phyloP scores from a whole-genome alignment of 2,113 vertebrate genomes.

The Cheirogaleus medius region DNA sequence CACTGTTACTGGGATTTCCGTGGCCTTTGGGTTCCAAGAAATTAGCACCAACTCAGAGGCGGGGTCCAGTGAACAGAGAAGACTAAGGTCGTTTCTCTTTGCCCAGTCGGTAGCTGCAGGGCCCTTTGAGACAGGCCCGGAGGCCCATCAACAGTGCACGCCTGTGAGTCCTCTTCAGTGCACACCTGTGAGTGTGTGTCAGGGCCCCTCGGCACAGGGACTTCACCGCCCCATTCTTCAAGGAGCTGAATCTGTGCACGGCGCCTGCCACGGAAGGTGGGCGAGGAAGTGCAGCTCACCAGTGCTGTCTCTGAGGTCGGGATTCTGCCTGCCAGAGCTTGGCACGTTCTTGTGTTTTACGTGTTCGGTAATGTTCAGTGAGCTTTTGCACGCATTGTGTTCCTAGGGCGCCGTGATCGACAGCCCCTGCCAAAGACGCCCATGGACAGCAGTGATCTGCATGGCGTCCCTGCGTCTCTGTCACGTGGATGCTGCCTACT shows the following conservation, averaged over 20 bases:
- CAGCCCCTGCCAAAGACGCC: rapidly evolving
- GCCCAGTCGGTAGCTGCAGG: rapidly evolving
- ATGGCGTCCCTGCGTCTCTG: neutral
- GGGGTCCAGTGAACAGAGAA: neutral
- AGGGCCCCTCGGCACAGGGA: rapidly evolving
- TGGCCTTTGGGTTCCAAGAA: neutral
- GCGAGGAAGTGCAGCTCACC: rapidly evolving
- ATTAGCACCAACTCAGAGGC: rapidly evolving
- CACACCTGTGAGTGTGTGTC: rapidly evolving
- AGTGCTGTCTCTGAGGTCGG: rapidly evolving
- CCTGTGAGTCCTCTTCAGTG: too few species aligned
- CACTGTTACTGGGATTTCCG: rapidly evolving
- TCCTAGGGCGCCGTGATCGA: rapidly evolving
- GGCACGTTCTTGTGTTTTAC: rapidly evolving
- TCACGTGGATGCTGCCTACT: neutral
- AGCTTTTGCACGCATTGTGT: rapidly evolving
- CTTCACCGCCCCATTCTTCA: rapidly evolving
- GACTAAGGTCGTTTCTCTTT: too few species aligned
- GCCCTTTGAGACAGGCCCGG: rapidly evolving
- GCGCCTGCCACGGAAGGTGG: rapidly evolving
- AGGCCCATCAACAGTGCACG: rapidly evolving
- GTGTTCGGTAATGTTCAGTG: rapidly evolving
- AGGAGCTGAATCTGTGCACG: rapidly evolving
- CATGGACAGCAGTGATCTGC: rapidly evolving
- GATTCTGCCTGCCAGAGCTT: neutral